Evolutionary conservation across 1,140 invertebrate genomes (phyloP).

Genomic region (Globodera ellingtonae): DNA sequence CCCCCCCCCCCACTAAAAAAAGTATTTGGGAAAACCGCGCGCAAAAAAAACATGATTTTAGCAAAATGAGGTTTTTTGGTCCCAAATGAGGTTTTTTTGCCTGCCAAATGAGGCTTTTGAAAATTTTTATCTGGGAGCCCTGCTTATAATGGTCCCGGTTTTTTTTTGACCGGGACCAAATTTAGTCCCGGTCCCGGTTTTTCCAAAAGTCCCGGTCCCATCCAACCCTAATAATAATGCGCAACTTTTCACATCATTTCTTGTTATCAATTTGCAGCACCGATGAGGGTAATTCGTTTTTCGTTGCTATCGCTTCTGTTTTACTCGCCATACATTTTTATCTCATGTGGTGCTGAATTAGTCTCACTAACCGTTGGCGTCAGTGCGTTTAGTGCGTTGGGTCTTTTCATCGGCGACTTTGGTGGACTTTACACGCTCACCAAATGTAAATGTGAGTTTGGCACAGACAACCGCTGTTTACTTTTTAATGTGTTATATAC

Average conservation of each 20-base stretch:
- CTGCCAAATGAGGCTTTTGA: too few relatives aligned
- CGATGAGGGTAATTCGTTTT: neutral
- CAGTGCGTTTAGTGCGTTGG: conserved; percentile 17
- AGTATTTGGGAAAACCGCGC: too few relatives aligned
- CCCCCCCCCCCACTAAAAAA: too few relatives aligned
- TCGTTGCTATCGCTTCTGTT: neutral
- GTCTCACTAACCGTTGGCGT: conserved; percentile 13
- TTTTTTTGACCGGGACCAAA: too few relatives aligned
- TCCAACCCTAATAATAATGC: neutral
- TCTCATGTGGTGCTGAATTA: neutral
- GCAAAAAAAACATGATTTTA: too few relatives aligned
- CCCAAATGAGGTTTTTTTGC: too few relatives aligned
- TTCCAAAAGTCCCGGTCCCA: too few relatives aligned
- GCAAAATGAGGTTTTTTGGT: too few relatives aligned
- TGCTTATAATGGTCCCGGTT: too few relatives aligned
- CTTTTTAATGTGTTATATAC: neutral
- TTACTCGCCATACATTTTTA: neutral
- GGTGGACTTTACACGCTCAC: conserved; percentile 5
- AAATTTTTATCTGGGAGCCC: too few relatives aligned
- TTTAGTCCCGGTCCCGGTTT: too few relatives aligned
- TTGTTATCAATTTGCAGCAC: neutral
- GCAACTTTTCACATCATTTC: neutral
- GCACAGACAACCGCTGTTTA: neutral
- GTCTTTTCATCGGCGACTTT: conserved; percentile 19
- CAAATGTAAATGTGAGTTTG: conserved; percentile 24